Base-by-base conservation (phyloP, 2,113 vertebrate genomes). In the Serinus canaria region DNA sequence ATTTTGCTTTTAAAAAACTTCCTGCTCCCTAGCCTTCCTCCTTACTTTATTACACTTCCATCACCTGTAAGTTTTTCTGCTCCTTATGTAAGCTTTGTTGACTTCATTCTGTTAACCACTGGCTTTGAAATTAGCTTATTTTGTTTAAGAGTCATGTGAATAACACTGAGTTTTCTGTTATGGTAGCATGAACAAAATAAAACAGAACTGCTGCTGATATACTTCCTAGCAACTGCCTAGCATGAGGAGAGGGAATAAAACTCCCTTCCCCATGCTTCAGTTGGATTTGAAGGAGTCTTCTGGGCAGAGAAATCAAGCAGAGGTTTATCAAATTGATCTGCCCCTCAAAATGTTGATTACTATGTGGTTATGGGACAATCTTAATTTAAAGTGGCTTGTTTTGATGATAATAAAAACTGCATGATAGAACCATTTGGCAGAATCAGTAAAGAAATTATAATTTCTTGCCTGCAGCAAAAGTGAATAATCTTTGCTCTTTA, bases 391-490 rank as follows among this genome's bases (percentile, higher is more conserved):
- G n/a, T 83, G 64, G 27, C 70, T 94, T 94, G 62, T 88, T 96
- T 94, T 94, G 89, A 92, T 94, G 87, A 76, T 84, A 95, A 94
- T 63, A 91, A 94, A 90, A 90, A 74, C 67, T 50, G 31, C 2
- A 0, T 7, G n/a, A 49, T 92, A 81, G 53, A 79, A n/a, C 86
- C 60, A 84, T 91, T 96, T 97, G 96, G 96, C 95, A 94, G 89
- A 95, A 95, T 94, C 78, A 83, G 89, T 79, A 92, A 96, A 96
- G 94, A 94, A 95, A 89, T 91, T 84, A 37, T 90, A 79, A 94
- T 96, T 92, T 94, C 67, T 96, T 91, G 96, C 96, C 96, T 94
- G 83, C 69, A 93, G 96, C 90, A 83, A 92, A 89, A 85, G 47
- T 84, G 92, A 96, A 85, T 92, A 94, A 81, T 91, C 76, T 89